Base-by-base conservation (phyloP, 2,797 vertebrate species). In the Siniperca obscura region DNA sequence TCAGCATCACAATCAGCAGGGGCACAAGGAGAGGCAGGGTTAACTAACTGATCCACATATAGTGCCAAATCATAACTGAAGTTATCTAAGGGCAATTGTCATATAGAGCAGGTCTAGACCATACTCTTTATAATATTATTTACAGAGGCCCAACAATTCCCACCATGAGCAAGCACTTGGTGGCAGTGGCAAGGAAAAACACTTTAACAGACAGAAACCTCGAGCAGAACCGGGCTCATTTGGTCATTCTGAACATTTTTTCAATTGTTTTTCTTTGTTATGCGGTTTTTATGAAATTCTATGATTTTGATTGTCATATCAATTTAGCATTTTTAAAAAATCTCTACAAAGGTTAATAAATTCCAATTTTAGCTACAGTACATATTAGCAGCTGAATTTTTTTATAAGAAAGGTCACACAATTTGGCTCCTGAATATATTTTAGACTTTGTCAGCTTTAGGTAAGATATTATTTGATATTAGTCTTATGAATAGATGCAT, bases 261-360 rank as follows among this genome's bases (percentile, higher is more conserved):
- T 12, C 14, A 14, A 50, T 17, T 67, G 12, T 61, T 62, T 53
- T 62, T 50, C 10, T 25, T 64, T 36, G 8, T 22, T 25, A 42
- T 14, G 16, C 3, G 5, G 25, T 76, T 71, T 50, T 19, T 55
- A 36, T 60, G n/a, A 25, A 38, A 73, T 55, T 7, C 16, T 7
- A 4, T 6, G 3, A 70, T 66, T 53, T 46, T 67, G 65, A 57
- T 38, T 62, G 72, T 48, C 71, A 40, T 64, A 38, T 7, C 25
- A 17, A 67, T 59, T 52, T 62, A 19, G 25, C 38, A n/a, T 78
- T 55, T 55, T 38, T 57, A 40, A 14, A 4, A 6, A 25, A 70
- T 40, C 4, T 53, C 61, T n/a, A 46, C 6, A 71, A 71, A 76
- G 75, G 55, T 72, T 68, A 84, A 84, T 48, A 25, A 30, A 62